Evolutionary conservation across 2,113 vertebrate species (phyloP), one percentile per base, ranked within the genome.

Genomic region (Cromileptes altivelis): DNA sequence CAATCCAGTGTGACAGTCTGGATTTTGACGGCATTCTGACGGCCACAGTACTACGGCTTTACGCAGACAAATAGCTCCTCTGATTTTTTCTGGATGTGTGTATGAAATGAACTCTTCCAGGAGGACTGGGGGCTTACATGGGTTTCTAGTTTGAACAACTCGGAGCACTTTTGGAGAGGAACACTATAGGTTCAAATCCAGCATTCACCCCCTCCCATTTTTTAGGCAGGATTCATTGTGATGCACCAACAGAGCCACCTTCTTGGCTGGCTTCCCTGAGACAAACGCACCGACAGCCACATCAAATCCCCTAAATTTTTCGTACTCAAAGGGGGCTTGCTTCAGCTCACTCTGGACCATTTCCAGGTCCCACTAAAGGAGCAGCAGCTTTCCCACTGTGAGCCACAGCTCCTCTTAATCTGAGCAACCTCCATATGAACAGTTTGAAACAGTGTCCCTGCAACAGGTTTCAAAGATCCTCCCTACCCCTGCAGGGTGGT

Each of bases 391-490:
- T 79, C 52, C 62, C 42, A 27, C 80, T 75, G 33, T 70, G 58
- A 86, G 30, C 58, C 42, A 61, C 70, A 60, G 23, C 52, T 65
- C 57, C 19, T 64, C 18, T 19, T 60, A 63, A 33, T 65, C 75
- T 70, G 45, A 53, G 42, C 12, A 82, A 58, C 68, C 40, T 60
- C 55, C 47, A 25, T 53, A 37, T 45, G 45, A 80, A 57, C 12
- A 25, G 30, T 72, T 33, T 63, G 62, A 79, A 71, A 58, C 12
- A 0, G 4, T 58, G 14, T 33, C 14, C 18, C 42, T 74, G 53
- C 74, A 75, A 76, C 67, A 80, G 15, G 14, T 82, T 70, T 85
- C 30, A 79, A 50, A 45, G 75, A 60, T 75, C 71, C 42, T 45
- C 42, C 42, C 9, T 45, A 49, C 18, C 9, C 9, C 58, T 57